Conservation (phyloP, 1,140 invertebrate genomes). For the Cataglyphis hispanica region DNA sequence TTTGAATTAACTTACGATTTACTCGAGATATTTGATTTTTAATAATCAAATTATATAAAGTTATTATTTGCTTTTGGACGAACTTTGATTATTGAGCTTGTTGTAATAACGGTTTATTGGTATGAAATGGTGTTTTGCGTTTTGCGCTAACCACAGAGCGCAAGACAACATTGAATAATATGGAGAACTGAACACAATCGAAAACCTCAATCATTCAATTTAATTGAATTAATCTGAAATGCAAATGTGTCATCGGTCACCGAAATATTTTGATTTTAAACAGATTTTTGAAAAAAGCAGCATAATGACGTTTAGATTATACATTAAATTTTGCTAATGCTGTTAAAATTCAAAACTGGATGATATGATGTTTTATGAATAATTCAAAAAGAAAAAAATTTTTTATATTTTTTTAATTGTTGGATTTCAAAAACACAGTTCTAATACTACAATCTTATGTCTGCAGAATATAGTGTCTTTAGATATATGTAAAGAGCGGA, state of each 20-base stretch:
- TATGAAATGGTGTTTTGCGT: constrained; percentile 26
- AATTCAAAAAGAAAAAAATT: not conserved
- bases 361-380: not conserved
- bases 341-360: not conserved
- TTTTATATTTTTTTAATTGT: not conserved
- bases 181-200: constrained; percentile 1
- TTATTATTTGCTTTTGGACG: not conserved
- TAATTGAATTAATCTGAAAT: constrained; percentile 23
- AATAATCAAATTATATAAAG: not conserved
- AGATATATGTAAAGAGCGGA: constrained; percentile 48
- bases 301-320: not conserved
- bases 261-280: constrained; percentile 17
- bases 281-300: not conserved
- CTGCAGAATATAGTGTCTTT: constrained; percentile 5
- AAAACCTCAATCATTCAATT: constrained; percentile 28
- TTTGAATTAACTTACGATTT: not conserved
- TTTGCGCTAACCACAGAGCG: constrained; percentile 16
- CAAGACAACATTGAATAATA: constrained; percentile 37
- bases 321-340: not conserved
- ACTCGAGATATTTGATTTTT: not conserved
- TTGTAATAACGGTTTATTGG: constrained; percentile 35
- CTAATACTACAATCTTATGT: constrained; percentile 9
- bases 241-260: not conserved
- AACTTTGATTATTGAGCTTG: not conserved
- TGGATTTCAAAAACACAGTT: constrained; percentile 3